These are phyloP conservation scores for Drosophila murphyi DNA, from an alignment of 1,140 invertebrate species.

Conservation along the genomic window DNA sequence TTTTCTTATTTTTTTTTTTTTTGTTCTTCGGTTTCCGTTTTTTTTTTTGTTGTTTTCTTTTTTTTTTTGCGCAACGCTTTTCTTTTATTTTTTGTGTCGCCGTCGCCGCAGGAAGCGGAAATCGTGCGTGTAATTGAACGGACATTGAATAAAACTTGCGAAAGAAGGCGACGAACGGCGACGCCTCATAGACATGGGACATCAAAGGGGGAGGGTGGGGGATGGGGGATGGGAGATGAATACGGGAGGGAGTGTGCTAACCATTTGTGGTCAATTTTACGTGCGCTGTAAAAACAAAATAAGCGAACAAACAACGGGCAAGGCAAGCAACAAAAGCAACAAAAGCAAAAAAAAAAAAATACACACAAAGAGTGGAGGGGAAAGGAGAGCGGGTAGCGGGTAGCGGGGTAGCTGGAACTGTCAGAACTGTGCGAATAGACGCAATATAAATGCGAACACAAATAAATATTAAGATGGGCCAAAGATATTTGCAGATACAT, in stretches of 20 bases:
- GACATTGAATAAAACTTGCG: conserved; percentile 76
- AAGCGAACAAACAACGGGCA: conserved; percentile 16
- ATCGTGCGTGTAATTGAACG: conserved; percentile 80
- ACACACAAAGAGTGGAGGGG: not conserved
- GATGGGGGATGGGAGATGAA: too few relatives aligned
- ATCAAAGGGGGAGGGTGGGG: not conserved
- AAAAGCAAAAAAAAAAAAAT: too few relatives aligned
- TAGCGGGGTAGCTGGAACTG: not conserved
- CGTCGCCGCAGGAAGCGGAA: conserved; percentile 74
- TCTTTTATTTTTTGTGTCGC: conserved; percentile 48
- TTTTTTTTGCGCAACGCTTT: conserved; percentile 31
- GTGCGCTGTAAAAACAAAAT: conserved; percentile 72
- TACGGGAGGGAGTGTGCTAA: conserved; percentile 16
- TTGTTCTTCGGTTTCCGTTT: not conserved
- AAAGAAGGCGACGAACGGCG: conserved; percentile 36
- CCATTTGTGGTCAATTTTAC: conserved; percentile 77
- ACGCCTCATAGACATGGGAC: conserved; percentile 31
- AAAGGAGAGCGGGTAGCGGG: not conserved
- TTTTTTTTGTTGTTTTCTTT: conserved; percentile 2
- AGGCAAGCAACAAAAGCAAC: not conserved
- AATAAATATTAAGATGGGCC: conserved; percentile 52
- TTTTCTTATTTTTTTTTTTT: conserved; percentile 25
- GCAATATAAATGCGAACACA: conserved; percentile 41
- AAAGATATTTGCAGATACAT: conserved; percentile 46
- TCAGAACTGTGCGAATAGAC: conserved; percentile 9